Evolutionary conservation across 2,113 vertebrate species (phyloP).

Genomic region (Falco punctatus): DNA sequence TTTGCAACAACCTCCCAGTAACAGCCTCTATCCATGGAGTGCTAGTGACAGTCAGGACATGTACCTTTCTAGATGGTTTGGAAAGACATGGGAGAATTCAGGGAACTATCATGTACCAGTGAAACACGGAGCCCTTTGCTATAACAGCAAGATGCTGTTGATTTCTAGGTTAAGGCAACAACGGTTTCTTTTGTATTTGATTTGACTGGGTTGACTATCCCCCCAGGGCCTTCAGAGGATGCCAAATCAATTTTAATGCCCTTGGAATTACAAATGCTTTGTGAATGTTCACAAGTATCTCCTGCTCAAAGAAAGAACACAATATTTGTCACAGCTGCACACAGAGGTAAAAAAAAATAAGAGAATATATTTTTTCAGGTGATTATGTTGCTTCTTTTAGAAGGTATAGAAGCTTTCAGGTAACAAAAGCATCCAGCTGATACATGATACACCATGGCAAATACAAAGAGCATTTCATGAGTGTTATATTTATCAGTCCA

Average conservation of each 20-base stretch:
- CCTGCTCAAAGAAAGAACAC: background rate
- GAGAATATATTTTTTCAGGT: background rate
- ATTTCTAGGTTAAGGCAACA: background rate
- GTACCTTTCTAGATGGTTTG: background rate
- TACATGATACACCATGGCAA: background rate
- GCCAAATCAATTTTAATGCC: background rate
- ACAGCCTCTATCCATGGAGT: background rate
- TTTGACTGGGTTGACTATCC: background rate
- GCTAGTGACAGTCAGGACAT: background rate
- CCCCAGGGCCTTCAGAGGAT: background rate
- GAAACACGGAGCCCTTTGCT: background rate
- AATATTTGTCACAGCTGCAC: background rate
- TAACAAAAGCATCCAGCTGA: background rate
- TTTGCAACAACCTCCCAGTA: background rate
- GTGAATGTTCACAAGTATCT: background rate
- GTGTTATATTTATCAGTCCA: background rate
- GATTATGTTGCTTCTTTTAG: background rate
- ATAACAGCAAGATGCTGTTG: background rate
- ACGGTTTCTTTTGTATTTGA: background rate
- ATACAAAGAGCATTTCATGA: accelerated
- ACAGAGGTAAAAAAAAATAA: background rate
- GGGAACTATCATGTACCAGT: accelerated
- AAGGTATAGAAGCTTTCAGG: background rate
- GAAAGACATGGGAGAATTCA: background rate
- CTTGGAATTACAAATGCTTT: background rate